Base-by-base conservation (phyloP, 1,140 invertebrate genomes). In the Drosophila kanapiae region DNA sequence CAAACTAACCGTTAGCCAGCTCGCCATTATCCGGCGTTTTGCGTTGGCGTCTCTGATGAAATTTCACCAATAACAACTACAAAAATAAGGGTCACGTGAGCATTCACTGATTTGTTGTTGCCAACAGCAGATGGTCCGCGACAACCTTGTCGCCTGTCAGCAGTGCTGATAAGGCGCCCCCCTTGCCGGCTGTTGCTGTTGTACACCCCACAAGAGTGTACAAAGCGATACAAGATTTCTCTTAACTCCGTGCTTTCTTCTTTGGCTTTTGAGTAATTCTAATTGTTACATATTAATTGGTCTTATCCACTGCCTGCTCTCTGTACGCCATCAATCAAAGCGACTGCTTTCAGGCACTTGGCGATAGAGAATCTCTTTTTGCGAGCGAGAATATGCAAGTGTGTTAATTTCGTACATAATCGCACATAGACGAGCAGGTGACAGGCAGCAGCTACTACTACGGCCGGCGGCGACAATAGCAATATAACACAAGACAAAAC, bases 391-490 rank as follows among this genome's bases (percentile, higher is more conserved):
- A 31, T 27, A 29, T 27, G 31, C 40, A 14, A 54, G 16, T 58
- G 23, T 18, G 29, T 43, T 35, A 18, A 31, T 43, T 29, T 29
- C 40, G 31, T 33, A 18, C 54, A 59, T 29, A 47, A 62, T 67
- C 33, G 23, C 13, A 23, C 18, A 48, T n/a, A 64, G 38, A 43
- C 33, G n/a, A 78, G 75, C 75, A 78, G 76, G 76, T 78, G 76
- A 78, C 58, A 47, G 53, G 42, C 56, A 42, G n/a, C 29, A 31
- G 31, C 35, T 43, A 38, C 59, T 27, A 33, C 33, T 13, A 35
- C 10, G 6, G 16, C 10, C 27, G 27, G 29, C 38, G 18, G 51
- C 62, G 58, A 64, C 62, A 65, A 62, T 29, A 43, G 18, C 56
- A 35, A 35, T 7, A 13, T 6, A 35, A 53, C 33, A 53, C n/a